Evolutionary conservation across 2,113 vertebrate species (phyloP).

Genomic region (Vulpes ferrilata): DNA sequence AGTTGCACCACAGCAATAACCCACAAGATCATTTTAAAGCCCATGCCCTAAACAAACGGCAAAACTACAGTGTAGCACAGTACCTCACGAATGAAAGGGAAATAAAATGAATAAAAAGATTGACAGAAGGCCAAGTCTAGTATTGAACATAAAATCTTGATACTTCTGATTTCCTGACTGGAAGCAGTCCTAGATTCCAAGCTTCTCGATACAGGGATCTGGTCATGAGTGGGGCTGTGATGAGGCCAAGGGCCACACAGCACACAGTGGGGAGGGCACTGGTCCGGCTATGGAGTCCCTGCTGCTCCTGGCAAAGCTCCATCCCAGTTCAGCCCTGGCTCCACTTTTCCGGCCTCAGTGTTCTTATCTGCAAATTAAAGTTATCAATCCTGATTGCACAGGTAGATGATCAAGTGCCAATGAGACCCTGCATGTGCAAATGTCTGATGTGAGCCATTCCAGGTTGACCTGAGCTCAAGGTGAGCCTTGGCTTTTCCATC

Average conservation of each 20-base stretch:
- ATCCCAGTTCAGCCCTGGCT: neutral
- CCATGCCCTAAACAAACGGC: neutral
- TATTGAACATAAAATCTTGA: neutral
- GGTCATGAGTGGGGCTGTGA: neutral
- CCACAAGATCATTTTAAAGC: neutral
- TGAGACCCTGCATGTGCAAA: neutral
- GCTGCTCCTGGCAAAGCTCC: neutral
- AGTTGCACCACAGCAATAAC: neutral
- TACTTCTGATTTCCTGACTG: neutral
- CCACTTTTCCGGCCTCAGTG: neutral
- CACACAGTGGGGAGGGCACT: neutral
- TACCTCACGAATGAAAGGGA: neutral
- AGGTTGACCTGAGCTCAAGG: neutral
- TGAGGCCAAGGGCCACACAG: neutral
- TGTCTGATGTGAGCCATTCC: neutral
- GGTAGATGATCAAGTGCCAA: neutral
- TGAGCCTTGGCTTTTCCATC: neutral
- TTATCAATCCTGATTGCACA: neutral
- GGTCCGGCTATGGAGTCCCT: too few relatives aligned
- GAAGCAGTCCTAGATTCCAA: neutral
- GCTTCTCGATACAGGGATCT: fast-evolving
- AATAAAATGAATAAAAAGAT: neutral
- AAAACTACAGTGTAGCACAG: neutral
- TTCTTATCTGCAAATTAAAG: neutral
- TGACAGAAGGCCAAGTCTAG: neutral